Base-by-base conservation (phyloP, 2,797 vertebrate species). In the Nannoperca australis region DNA sequence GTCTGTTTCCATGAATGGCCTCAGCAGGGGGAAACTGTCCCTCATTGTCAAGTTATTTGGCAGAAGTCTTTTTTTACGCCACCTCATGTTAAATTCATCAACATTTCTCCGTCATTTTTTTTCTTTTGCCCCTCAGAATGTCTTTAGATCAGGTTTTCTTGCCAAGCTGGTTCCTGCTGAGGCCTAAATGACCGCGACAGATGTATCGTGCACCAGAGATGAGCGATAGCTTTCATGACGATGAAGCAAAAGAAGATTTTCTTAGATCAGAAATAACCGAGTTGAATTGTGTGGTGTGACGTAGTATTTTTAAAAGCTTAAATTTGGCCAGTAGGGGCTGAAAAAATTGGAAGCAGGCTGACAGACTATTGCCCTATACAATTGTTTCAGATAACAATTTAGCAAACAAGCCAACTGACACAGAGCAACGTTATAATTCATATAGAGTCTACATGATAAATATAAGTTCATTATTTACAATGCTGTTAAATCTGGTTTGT, bases 31-130 rank as follows among this genome's bases (percentile, higher is more conserved):
- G 89, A 78, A 89, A 85, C 88, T 83, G 85, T 93, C 91, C 85
- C 84, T 91, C 90, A 85, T 91, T 92, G 89, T 92, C 89, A 89
- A 93, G 90, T 94, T 91, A 88, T 93, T 92, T 95, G 93, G 90
- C 93, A 93, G 91, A 91, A 83, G 78, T 73, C 40, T 73, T 75
- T 83, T 82, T 88, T 85, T 76, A 84, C 86, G 51, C 78, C 76
- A 83, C 87, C 90, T 94, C 90, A 93, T 95, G 93, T 94, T 95
- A 93, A 94, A 95, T 91, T 85, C 93, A 94, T 95, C 92, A 94
- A 91, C 88, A 86, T 95, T 91, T 93, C 81, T 88, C 72, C 7
- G 18, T 88, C 78, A 78, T 80, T 86, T 89, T 64, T 70, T 66
- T 32, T 44, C 67, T 51, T 73, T 82, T 78, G 75, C 76, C 91